Evolutionary conservation across 2,888 invertebrate species (phyloP).

Genomic region (Meloe dianella): DNA sequence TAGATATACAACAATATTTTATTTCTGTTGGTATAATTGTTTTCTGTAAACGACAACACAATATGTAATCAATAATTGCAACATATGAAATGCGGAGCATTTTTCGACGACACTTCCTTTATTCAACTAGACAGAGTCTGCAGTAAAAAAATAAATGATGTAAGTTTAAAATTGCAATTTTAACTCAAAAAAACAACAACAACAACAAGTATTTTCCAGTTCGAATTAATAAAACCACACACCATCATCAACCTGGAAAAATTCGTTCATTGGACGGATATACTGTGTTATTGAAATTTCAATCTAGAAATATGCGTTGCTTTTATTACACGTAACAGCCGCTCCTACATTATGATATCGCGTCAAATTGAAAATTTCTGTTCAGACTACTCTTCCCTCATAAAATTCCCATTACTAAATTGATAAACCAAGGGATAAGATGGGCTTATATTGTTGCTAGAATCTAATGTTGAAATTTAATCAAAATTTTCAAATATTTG

Average conservation of each 20-base stretch:
- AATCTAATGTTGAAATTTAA: background rate
- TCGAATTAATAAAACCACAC: constrained; percentile 19
- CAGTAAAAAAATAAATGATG: too few species aligned
- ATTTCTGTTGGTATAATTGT: background rate
- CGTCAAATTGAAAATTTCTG: constrained; percentile 56
- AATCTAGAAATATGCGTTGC: constrained; percentile 35
- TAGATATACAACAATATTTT: constrained; percentile 1
- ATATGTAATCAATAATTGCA: background rate
- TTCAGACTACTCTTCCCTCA: constrained; percentile 50
- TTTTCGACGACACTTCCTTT: too few species aligned
- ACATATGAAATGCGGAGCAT: too few species aligned
- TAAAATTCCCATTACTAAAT: constrained; percentile 55
- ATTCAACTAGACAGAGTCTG: too few species aligned
- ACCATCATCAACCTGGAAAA: constrained; percentile 41
- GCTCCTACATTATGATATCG: constrained; percentile 40
- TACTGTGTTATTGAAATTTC: constrained; percentile 40
- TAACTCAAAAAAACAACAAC: too few species aligned
- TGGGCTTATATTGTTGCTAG: background rate
- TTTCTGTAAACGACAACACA: constrained; percentile 1
- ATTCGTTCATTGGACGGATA: constrained; percentile 52
- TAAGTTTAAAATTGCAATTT: background rate
- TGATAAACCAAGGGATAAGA: constrained; percentile 45
- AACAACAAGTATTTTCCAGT: constrained; percentile 13
- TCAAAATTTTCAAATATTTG: background rate
- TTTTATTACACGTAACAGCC: constrained; percentile 40